Percentiles rank a stretch among this genome's conserved stretches.
Evolutionary conservation across 2,113 vertebrate species (phyloP).

Genomic region (Platysternon megacephalum): DNA sequence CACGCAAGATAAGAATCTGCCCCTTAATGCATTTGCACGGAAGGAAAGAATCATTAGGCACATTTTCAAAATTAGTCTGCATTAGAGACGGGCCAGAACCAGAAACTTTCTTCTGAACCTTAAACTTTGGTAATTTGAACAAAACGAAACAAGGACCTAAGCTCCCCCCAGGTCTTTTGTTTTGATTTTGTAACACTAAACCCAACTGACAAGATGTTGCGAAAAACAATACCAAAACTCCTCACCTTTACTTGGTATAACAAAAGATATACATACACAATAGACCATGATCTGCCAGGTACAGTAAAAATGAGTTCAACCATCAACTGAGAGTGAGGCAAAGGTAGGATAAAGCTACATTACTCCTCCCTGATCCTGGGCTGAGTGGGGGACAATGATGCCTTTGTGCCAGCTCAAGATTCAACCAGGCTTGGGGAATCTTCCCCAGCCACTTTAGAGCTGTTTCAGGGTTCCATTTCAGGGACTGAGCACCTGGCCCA

Average conservation of each 20-base stretch:
- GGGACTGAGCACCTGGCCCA: conserved; percentile 11
- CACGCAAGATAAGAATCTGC: background rate
- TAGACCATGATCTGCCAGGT: background rate
- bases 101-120: background rate
- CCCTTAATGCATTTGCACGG: background rate
- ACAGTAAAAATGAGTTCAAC: conserved; percentile 28
- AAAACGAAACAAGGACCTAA: background rate
- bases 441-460: background rate
- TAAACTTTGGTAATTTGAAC: background rate
- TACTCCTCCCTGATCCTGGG: conserved; percentile 12
- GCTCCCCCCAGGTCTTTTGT: background rate
- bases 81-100: background rate
- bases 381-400: background rate
- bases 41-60: background rate
- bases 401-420: background rate
- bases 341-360: conserved; percentile 26
- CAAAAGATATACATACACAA: background rate
- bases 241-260: background rate
- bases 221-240: background rate
- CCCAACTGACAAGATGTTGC: background rate
- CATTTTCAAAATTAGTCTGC: background rate
- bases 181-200: background rate
- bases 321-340: conserved; percentile 27
- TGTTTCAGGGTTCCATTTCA: conserved; percentile 41
- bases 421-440: background rate